Evolutionary conservation across 2,113 vertebrate species (phyloP).

Genomic region (Hemichromis elongatus): DNA sequence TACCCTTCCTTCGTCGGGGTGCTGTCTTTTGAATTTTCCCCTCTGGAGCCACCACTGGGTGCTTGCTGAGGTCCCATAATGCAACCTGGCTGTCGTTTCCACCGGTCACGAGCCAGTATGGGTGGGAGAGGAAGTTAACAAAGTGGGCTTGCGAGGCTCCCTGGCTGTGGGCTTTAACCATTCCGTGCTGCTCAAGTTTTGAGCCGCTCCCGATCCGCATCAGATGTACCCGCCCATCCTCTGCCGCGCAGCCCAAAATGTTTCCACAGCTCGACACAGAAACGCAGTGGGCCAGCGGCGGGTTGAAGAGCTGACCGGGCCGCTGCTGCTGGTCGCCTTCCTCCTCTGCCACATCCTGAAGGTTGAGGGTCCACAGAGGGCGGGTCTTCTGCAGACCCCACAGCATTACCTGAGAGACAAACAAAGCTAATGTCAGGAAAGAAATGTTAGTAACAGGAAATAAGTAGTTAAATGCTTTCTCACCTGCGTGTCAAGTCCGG

Average conservation of each 20-base stretch:
- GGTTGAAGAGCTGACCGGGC: constrained; percentile 85
- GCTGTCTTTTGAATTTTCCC: constrained; percentile 45
- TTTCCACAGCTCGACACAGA: constrained; percentile 85
- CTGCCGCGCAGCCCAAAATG: constrained; percentile 84
- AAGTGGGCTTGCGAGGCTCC: constrained; percentile 90
- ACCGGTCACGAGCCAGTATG: constrained; percentile 82
- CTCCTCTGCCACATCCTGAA: constrained; percentile 80
- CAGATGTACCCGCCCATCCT: constrained; percentile 85
- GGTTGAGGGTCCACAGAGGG: constrained; percentile 83
- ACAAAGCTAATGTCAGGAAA: neutral
- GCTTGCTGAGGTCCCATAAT: constrained; percentile 83
- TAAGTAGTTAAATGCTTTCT: neutral
- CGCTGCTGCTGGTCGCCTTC: constrained; percentile 57
- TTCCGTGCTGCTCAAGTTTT: constrained; percentile 78
- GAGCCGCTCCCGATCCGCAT: constrained; percentile 79
- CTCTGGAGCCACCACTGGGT: constrained; percentile 69
- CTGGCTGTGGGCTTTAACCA: constrained; percentile 80
- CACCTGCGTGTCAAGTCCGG: constrained; percentile 98
- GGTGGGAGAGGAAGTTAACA: constrained; percentile 73
- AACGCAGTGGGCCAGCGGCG: constrained; percentile 85
- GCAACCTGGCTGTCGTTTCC: constrained; percentile 88
- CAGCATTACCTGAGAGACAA: constrained; percentile 79
- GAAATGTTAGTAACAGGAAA: neutral
- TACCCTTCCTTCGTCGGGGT: constrained; percentile 71
- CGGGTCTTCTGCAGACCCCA: constrained; percentile 92